Evolutionary conservation across 1,140 invertebrate genomes (phyloP), one percentile per base, ranked within the genome.

Genomic region (Lineus longissimus): DNA sequence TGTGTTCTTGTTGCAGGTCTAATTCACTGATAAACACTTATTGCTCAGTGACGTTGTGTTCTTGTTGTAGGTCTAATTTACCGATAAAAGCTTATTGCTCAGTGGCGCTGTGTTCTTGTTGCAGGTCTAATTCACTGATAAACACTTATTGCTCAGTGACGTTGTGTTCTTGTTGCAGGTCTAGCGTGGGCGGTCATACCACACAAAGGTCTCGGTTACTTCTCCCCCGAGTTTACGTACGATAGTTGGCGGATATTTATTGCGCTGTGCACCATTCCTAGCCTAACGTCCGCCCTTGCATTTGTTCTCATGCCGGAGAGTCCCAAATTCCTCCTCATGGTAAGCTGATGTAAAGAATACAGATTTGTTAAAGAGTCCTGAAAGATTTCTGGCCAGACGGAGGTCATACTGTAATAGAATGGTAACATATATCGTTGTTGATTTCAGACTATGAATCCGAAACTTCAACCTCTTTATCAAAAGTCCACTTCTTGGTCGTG

Each of bases 221-320:
- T 59, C 41, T 73, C 70, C 1, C 45, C 65, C 6, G 61, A 59
- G 41, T 81, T 81, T 65, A 70, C 36, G 1, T 79, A 72, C 80
- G 93, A 94, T 79, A 94, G 92, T 36, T 92, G 90, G 90, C 87
- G 91, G 65, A 84, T 88, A 69, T 90, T 89, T 76, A 78, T 93
- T 0, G 81, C 88, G 68, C 86, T 94, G 47, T 94, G 89, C 74
- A 87, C 87, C n/a, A 71, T 91, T 41, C 90, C 91, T 0, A 87
- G 89, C 43, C 77, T 91, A 1, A 84, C 86, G 2, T 88, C 90
- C 1, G 86, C 89, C 0, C 74, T 88, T 23, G 85, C 88, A 9
- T 84, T 92, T 27, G 85, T 90, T 56, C 88, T 90, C 82, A 85
- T 90, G 57, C 90, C 89, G 13, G 91, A 93, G 78, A 92, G 90